Evolutionary conservation across 2,797 vertebrate genomes (phyloP), one percentile per base, ranked within the genome.

Genomic region (Pampus argenteus): DNA sequence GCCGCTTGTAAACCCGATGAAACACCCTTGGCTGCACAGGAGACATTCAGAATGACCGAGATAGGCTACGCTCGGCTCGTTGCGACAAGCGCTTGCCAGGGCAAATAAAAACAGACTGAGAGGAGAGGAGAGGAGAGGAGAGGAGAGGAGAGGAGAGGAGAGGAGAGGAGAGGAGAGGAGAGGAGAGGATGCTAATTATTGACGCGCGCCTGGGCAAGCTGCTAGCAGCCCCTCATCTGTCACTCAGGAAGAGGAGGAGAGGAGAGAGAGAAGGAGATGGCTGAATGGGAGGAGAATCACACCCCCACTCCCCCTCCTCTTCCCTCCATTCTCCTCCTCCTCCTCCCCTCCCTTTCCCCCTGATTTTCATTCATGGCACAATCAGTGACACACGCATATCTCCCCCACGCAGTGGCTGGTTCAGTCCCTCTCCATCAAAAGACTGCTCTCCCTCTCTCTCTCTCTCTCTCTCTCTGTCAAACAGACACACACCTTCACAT

Each of bases 331-430:
- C 22, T 23, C 52, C 25, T 55, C 61, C 63, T 29, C 58, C 31
- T 34, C 45, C 25, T 8, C 36, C 54, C 59, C 49, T 54, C 48
- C 54, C 66, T 79, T 59, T 54, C 71, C 76, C 82, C 82, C 90
- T 93, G 88, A 94, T 94, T 94, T 93, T 91, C 92, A 94, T 95
- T 95, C 94, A 93, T 91, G 87, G 87, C 93, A 94, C 93, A 94
- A 90, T 90, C 93, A 90, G 78, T 87, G 79, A 88, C 87, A 82
- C 82, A 76, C 78, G 71, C 81, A 74, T 85, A 79, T 87, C 86
- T 85, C 78, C 80, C 74, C 71, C 85, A 83, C 62, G 81, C 86
- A 89, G 87, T 38, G 76, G 64, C 82, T 84, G 83, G 73, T 79
- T 83, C 83, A 51, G 83, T 83, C 83, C 64, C 57, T 71, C 71